These are phyloP conservation scores for Tineola bisselliella DNA, from an alignment of 2,888 invertebrate species.

Conservation along the genomic window DNA sequence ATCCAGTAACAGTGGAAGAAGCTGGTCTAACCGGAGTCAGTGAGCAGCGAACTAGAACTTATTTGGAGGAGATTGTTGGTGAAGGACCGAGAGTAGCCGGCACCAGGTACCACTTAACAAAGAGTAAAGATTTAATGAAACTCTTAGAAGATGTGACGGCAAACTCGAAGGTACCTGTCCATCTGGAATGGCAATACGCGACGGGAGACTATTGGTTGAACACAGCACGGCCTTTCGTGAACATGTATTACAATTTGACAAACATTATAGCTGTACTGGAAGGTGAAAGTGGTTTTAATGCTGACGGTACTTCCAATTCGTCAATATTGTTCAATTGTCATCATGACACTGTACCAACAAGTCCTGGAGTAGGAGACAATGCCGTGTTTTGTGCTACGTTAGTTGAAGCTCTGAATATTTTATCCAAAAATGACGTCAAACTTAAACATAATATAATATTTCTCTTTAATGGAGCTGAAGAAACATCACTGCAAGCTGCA, in stretches of 20 bases:
- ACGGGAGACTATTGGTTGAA: constrained; percentile 19
- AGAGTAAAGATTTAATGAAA: constrained; percentile 9
- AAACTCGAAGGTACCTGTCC: neutral
- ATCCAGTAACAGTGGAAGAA: neutral
- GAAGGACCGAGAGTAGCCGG: constrained; percentile 22
- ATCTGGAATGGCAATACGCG: constrained; percentile 14
- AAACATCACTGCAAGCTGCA: constrained; percentile 71
- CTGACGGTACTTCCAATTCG: constrained; percentile 21
- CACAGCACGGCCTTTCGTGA: constrained; percentile 16
- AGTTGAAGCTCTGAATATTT: constrained; percentile 75
- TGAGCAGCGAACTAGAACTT: constrained; percentile 37
- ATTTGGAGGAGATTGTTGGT: constrained; percentile 37
- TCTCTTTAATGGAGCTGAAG: constrained; percentile 84
- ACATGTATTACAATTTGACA: constrained; percentile 20
- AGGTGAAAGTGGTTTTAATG: constrained; percentile 17
- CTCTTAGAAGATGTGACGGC: constrained; percentile 3
- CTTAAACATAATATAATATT: constrained; percentile 73
- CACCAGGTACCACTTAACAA: constrained; percentile 12
- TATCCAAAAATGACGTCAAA: constrained; percentile 63
- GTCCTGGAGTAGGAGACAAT: constrained; percentile 84
- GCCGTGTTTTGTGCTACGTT: constrained; percentile 82
- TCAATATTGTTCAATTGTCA: constrained; percentile 83
- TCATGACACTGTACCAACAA: constrained; percentile 82
- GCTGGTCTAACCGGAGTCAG: constrained; percentile 28
- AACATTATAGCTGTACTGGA: constrained; percentile 21